phyloP scores from a whole-genome alignment of 2,888 invertebrate genomes.

The Uropetala carovei region DNA sequence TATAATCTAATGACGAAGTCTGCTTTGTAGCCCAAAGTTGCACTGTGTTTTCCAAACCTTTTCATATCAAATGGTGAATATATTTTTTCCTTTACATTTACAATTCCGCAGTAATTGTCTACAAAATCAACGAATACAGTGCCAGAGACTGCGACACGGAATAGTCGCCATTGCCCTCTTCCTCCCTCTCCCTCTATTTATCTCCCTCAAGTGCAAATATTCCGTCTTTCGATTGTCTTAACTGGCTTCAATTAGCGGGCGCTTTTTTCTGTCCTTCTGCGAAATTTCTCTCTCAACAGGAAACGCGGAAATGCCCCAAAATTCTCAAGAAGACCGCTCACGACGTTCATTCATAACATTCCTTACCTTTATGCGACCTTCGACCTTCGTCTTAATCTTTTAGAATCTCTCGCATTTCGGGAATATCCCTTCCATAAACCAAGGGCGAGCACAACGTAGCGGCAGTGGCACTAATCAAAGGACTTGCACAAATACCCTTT shows the following conservation, averaged over 20 bases:
- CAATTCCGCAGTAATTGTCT: no score
- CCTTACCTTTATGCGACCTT: neutral
- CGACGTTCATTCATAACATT: conserved; percentile 7
- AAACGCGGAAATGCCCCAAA: neutral
- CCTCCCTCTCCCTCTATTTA: neutral
- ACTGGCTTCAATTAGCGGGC: neutral
- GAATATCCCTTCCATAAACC: neutral
- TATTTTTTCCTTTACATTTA: no score
- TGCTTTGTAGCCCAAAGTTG: no score
- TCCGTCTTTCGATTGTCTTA: neutral
- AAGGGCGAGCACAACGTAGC: neutral
- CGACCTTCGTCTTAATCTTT: conserved; percentile 23
- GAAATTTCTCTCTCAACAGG: neutral
- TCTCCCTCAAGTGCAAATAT: neutral
- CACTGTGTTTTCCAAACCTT: no score
- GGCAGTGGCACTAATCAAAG: conserved; percentile 1
- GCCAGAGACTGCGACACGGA: no score
- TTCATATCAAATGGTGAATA: no score
- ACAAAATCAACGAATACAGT: no score
- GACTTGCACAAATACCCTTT: neutral
- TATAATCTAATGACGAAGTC: no score
- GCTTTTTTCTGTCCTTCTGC: neutral
- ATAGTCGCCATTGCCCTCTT: no score
- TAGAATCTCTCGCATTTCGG: neutral
- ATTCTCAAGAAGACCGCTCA: neutral